Evolutionary conservation across 2,113 vertebrate species (phyloP).

Genomic region (Leptocoma aspasia): DNA sequence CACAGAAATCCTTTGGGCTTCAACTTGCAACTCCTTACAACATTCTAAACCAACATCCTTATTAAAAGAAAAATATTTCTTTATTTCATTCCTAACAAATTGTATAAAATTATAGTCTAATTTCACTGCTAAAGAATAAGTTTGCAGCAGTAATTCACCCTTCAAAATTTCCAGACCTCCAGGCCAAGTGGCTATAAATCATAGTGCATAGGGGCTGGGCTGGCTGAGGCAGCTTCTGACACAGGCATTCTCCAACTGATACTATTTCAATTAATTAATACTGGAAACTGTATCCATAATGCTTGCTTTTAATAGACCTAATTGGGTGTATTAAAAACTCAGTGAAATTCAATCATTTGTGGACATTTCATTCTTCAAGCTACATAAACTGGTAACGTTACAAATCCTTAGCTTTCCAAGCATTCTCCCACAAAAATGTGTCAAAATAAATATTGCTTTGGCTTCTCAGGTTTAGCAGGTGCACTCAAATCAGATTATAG

Average conservation of each 20-base stretch:
- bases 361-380: neutral
- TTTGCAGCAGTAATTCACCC: neutral
- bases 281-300: neutral
- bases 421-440: conserved; percentile 2
- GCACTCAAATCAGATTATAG: neutral
- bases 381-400: neutral
- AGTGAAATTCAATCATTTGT: conserved; percentile 1
- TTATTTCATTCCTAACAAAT: conserved; percentile 9
- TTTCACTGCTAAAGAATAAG: neutral
- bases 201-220: neutral
- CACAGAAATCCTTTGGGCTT: neutral
- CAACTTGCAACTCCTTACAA: neutral
- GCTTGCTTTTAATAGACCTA: neutral
- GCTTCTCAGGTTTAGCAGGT: conserved; percentile 7
- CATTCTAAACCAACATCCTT: neutral
- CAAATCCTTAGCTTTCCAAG: neutral
- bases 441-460: conserved; percentile 37
- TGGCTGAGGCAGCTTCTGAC: neutral
- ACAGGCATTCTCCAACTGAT: neutral
- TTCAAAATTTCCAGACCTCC: neutral
- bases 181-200: conserved; percentile 11
- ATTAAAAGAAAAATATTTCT: neutral
- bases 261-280: neutral
- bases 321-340: neutral
- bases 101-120: neutral